Evolutionary conservation across 1,140 invertebrate genomes (phyloP), one percentile per base, ranked within the genome.

Genomic region (Bombus polaris): DNA sequence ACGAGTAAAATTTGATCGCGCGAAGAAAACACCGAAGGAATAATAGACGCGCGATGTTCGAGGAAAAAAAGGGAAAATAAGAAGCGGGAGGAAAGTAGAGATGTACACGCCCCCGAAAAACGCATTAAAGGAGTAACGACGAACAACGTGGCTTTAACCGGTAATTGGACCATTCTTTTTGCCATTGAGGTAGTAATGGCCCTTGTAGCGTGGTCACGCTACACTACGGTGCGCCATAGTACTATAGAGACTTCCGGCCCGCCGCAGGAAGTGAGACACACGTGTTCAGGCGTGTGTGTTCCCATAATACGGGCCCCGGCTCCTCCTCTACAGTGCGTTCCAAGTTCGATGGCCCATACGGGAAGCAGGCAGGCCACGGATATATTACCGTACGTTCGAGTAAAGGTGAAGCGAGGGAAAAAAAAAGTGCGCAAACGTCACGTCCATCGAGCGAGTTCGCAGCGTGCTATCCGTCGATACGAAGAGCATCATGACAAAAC

Each of bases 171-270:
- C 92, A 90, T 93, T 93, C 87, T 91, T 93, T 92, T 89, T 91
- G 89, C 90, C 89, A 93, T 92, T 91, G 91, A 92, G 87, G 90
- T 89, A 90, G 91, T 93, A 93, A 94, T 93, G 93, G 90, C 90
- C 90, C 92, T 93, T 91, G 93, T 93, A 92, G 90, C 91, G 87
- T 91, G 93, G 90, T 93, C 93, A 93, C 92, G 93, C 93, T 94
- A 93, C 92, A 91, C 91, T 92, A 92, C 90, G 90, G 89, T 90
- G 87, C 91, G 91, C 91, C 89, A 92, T 93, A 93, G 93, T 94
- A 94, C 94, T 93, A 94, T 93, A 93, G 93, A 94, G 93, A 94
- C 94, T 95, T 95, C 94, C 94, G 94, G 94, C 88, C 93, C 91
- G 90, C 89, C 90, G 90, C 93, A 94, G 94, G 94, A 95, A 95